Conservation (phyloP, 1,140 invertebrate species). For the Drosophila dunni region DNA sequence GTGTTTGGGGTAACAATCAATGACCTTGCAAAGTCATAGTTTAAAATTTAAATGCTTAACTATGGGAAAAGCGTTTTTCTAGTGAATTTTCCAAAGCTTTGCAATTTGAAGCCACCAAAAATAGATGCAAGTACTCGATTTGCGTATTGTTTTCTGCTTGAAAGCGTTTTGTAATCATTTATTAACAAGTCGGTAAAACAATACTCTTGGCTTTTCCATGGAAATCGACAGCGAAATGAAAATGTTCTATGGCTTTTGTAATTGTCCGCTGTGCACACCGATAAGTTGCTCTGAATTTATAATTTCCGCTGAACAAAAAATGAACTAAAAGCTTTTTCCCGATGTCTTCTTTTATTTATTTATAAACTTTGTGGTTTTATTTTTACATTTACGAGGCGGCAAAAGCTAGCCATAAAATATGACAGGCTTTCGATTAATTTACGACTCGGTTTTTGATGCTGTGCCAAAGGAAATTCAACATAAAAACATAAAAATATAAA, state of each 20-base stretch:
- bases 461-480: not conserved
- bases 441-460: constrained; percentile 26
- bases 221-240: constrained; percentile 44
- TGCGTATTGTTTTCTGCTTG: not conserved
- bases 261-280: constrained; percentile 58
- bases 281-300: constrained; percentile 64
- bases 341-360: constrained; percentile 2
- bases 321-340: constrained; percentile 42
- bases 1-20: constrained; percentile 21
- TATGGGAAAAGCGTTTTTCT: constrained; percentile 22
- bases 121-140: constrained; percentile 12
- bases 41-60: constrained; percentile 5
- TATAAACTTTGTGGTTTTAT: not conserved
- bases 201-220: constrained; percentile 36
- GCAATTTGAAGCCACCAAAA: constrained; percentile 25
- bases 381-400: constrained; percentile 55
- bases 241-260: constrained; percentile 48
- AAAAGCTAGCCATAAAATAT: constrained; percentile 65
- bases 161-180: constrained; percentile 51
- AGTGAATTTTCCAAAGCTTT: constrained; percentile 30
- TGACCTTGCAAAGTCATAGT: constrained; percentile 39
- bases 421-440: constrained; percentile 60
- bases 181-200: constrained; percentile 57
- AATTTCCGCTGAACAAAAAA: constrained; percentile 57
- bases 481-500: constrained; percentile 3